phyloP scores from a whole-genome alignment of 2,797 vertebrate genomes.

The Dermochelys coriacea region DNA sequence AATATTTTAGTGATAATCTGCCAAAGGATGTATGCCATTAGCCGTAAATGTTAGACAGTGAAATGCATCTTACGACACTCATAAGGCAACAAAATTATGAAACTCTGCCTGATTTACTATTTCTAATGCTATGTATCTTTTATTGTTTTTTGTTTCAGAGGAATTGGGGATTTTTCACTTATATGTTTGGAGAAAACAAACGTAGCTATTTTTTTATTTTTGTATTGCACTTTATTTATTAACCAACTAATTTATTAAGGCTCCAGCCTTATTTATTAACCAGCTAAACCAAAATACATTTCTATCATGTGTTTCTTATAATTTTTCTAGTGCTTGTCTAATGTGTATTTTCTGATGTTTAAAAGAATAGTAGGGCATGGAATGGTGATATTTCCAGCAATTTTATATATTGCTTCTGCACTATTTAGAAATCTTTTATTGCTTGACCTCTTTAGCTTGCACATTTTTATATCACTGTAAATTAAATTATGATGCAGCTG shows the following conservation, averaged over 20 bases:
- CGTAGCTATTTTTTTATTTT: slow-evolving; percentile 63
- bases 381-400: not conserved
- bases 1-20: not conserved
- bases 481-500: not conserved
- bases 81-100: not conserved
- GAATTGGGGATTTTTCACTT: slow-evolving; percentile 71
- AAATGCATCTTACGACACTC: not conserved
- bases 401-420: not conserved
- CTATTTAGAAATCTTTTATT: not conserved
- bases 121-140: slow-evolving; percentile 21
- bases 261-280: slow-evolving; percentile 57
- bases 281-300: slow-evolving; percentile 20
- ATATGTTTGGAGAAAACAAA: slow-evolving; percentile 59
- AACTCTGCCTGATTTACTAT: not conserved
- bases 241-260: slow-evolving; percentile 59
- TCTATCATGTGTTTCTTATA: slow-evolving; percentile 15
- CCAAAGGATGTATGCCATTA: not conserved
- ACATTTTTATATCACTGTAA: not conserved
- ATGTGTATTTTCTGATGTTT: not conserved
- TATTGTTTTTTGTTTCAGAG: slow-evolving; percentile 67
- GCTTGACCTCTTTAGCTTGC: not conserved
- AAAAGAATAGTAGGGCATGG: not conserved
- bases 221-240: slow-evolving; percentile 23
- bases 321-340: not conserved
- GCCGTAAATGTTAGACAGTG: not conserved